A percentile compares a stretch with the other conserved stretches of the same genome.
Conservation (phyloP, 2,797 vertebrate species). For the Mus caroli region DNA sequence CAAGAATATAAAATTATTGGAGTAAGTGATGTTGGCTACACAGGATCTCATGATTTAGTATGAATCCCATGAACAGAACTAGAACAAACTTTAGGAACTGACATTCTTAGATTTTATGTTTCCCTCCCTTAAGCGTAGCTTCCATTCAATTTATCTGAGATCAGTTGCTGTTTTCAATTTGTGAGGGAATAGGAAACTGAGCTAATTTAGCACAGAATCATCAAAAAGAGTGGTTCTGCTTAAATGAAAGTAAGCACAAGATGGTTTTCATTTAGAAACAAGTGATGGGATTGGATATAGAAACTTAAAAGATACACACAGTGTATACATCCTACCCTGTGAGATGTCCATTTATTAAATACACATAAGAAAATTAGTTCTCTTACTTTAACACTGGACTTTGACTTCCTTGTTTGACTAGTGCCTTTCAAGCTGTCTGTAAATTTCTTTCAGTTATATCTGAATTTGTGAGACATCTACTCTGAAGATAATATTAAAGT, state of each 20-base stretch:
- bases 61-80: neutral
- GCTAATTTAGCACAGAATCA: neutral
- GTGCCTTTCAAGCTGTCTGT: neutral
- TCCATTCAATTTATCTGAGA: neutral
- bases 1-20: neutral
- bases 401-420: neutral
- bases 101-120: neutral
- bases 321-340: neutral
- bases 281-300: neutral
- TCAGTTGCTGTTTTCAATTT: constrained; percentile 5
- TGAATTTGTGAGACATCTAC: neutral
- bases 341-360: neutral
- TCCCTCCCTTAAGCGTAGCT: neutral
- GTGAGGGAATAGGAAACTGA: neutral
- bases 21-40: neutral
- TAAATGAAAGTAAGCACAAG: neutral
- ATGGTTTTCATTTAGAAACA: neutral
- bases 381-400: neutral
- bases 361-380: neutral
- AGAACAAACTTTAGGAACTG: neutral
- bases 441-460: neutral
- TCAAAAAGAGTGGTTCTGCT: neutral
- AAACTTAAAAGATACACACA: neutral
- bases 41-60: neutral
- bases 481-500: constrained; percentile 20